These are phyloP conservation scores for Maniola jurtina DNA, from an alignment of 1,140 invertebrate species.

Conservation along the genomic window DNA sequence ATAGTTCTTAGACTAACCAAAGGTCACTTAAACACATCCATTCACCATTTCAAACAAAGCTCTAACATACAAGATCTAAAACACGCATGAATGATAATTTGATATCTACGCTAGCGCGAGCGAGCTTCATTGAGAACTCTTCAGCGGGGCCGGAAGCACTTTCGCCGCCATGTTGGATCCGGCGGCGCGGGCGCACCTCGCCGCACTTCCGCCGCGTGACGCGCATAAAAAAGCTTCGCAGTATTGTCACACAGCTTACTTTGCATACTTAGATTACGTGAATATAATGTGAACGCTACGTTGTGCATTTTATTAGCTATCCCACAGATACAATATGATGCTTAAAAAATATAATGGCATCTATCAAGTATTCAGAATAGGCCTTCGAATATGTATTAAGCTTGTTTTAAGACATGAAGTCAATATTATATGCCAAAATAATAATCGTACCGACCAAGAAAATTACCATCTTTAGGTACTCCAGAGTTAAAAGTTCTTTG, in stretches of 20 bases:
- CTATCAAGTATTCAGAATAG: slow-evolving; percentile 16
- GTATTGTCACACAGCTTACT: slow-evolving; percentile 67
- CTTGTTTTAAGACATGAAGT: slow-evolving; percentile 1
- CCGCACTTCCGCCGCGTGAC: slow-evolving; percentile 73
- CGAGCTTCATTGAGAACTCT: slow-evolving; percentile 67
- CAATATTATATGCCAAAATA: background rate
- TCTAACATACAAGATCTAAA: slow-evolving; percentile 9
- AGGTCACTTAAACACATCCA: too few relatives aligned
- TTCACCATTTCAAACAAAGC: background rate
- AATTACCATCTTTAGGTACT: too few relatives aligned
- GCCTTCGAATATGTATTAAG: too few relatives aligned
- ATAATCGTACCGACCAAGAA: too few relatives aligned
- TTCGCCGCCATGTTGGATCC: slow-evolving; percentile 77
- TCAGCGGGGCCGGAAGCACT: slow-evolving; percentile 71
- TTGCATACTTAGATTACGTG: slow-evolving; percentile 70
- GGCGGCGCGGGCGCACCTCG: slow-evolving; percentile 68
- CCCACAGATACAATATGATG: slow-evolving; percentile 10
- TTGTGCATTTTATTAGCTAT: slow-evolving; percentile 39
- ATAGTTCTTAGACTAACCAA: too few relatives aligned
- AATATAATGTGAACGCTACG: slow-evolving; percentile 56
- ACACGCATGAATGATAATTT: slow-evolving; percentile 31
- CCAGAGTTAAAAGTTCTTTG: too few relatives aligned
- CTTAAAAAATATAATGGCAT: slow-evolving; percentile 15
- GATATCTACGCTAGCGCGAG: slow-evolving; percentile 31
- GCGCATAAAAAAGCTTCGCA: slow-evolving; percentile 70